Conservation (phyloP, 2,113 vertebrate genomes). For the Pygoscelis adeliae region DNA sequence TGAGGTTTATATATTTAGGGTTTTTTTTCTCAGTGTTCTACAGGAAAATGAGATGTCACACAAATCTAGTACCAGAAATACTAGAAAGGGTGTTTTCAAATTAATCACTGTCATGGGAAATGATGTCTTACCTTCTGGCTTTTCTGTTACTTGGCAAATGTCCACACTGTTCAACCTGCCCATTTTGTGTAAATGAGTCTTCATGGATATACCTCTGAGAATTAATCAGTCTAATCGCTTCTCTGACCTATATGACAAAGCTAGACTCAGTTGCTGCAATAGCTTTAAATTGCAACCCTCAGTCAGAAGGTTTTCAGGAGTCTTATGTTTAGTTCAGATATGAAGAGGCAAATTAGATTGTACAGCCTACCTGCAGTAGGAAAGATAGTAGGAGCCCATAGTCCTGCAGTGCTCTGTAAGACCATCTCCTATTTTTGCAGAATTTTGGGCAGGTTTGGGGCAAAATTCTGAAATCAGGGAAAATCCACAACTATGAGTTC, state of each 20-base stretch:
- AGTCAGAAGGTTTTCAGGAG: not conserved
- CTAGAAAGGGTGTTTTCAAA: not conserved
- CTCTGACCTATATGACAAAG: not conserved
- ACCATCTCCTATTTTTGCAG: not conserved
- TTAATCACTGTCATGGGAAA: not conserved
- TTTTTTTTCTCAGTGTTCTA: not conserved
- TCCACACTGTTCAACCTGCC: not conserved
- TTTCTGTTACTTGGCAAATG: not conserved
- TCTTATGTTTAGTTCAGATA: not conserved
- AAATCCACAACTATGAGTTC: not conserved
- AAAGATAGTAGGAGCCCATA: not conserved
- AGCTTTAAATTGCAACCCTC: not conserved
- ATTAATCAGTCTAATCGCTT: not conserved
- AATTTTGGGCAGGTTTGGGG: not conserved
- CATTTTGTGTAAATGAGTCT: not conserved
- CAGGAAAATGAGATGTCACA: not conserved
- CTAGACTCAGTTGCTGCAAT: not conserved
- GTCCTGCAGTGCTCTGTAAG: not conserved
- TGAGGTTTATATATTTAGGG: not conserved
- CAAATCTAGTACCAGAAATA: not conserved
- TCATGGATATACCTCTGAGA: not conserved
- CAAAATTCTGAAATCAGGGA: not conserved
- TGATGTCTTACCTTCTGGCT: not conserved
- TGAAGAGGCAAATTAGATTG: not conserved
- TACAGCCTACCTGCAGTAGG: not conserved